Percentiles rank a stretch among this genome's conserved stretches.
Evolutionary conservation across 1,140 invertebrate species (phyloP).

Genomic region (Drosophila arawakana): DNA sequence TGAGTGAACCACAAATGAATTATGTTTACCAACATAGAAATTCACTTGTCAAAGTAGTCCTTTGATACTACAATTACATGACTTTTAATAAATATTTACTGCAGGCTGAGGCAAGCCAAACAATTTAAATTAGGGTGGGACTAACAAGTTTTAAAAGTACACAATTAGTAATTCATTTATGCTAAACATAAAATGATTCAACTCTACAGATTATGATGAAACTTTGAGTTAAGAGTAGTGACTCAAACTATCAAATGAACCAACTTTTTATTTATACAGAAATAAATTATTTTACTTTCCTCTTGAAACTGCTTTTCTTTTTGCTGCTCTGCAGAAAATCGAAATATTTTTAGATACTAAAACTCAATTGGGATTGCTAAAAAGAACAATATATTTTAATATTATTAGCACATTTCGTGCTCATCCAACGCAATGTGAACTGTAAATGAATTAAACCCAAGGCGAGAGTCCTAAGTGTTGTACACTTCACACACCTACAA

Average conservation of each 20-base stretch:
- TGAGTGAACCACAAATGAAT: not conserved
- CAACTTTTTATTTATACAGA: too few species aligned
- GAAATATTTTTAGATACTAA: not conserved
- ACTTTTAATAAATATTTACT: not conserved
- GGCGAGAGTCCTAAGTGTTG: not conserved
- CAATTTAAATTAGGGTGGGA: not conserved
- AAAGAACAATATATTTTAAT: not conserved
- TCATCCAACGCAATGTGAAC: not conserved
- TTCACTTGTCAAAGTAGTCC: not conserved
- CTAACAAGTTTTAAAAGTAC: too few species aligned
- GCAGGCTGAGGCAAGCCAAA: not conserved
- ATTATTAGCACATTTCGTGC: not conserved
- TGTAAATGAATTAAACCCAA: conserved; percentile 9
- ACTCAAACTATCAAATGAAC: too few species aligned
- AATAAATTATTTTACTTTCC: too few species aligned
- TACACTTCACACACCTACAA: conserved; percentile 7
- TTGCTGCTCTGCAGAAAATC: too few species aligned
- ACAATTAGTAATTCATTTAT: too few species aligned
- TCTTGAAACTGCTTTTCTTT: too few species aligned
- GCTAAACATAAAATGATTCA: too few species aligned
- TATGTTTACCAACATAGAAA: not conserved
- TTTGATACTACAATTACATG: not conserved
- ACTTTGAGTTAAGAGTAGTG: too few species aligned
- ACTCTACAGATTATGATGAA: too few species aligned
- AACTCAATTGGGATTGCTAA: not conserved